Percentiles rank a stretch among this genome's conserved stretches.
Evolutionary conservation across 2,888 invertebrate genomes (phyloP).

Genomic region (Drosophila peninsularis): DNA sequence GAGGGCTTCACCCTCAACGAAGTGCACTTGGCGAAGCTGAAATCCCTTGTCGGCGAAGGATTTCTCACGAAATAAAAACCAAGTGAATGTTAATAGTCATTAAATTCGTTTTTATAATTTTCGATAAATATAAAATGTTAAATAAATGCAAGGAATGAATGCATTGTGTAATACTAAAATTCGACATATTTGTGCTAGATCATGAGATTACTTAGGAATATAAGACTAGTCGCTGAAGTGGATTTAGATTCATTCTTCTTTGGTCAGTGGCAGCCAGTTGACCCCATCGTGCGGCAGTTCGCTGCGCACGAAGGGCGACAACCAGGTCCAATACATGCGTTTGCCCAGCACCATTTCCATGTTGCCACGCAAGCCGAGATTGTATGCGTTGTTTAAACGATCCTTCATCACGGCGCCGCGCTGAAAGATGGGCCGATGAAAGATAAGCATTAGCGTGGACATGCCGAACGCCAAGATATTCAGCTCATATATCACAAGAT

Average conservation of each 20-base stretch:
- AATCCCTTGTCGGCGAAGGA: conserved; percentile 85
- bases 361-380: conserved; percentile 90
- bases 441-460: conserved; percentile 88
- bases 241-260: conserved; percentile 45
- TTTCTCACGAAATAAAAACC: conserved; percentile 61
- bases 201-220: conserved; percentile 34
- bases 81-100: conserved; percentile 8
- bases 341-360: conserved; percentile 91
- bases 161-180: conserved; percentile 32
- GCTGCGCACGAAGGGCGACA: conserved; percentile 92
- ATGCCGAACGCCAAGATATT: conserved; percentile 89
- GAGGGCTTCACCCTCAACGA: conserved; percentile 85
- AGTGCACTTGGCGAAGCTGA: conserved; percentile 85
- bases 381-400: conserved; percentile 87
- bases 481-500: conserved; percentile 89
- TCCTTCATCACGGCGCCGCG: conserved; percentile 88
- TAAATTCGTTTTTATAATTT: conserved; percentile 41
- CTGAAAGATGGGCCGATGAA: conserved; percentile 89
- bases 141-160: conserved; percentile 48
- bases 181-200: conserved; percentile 10
- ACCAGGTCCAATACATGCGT: conserved; percentile 91
- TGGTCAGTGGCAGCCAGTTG: conserved; percentile 85
- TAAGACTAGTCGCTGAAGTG: conserved; percentile 28
- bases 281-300: conserved; percentile 92
- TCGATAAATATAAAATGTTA: conserved; percentile 43